Conservation (phyloP, 2,797 vertebrate genomes). For the Alfaro cultratus region DNA sequence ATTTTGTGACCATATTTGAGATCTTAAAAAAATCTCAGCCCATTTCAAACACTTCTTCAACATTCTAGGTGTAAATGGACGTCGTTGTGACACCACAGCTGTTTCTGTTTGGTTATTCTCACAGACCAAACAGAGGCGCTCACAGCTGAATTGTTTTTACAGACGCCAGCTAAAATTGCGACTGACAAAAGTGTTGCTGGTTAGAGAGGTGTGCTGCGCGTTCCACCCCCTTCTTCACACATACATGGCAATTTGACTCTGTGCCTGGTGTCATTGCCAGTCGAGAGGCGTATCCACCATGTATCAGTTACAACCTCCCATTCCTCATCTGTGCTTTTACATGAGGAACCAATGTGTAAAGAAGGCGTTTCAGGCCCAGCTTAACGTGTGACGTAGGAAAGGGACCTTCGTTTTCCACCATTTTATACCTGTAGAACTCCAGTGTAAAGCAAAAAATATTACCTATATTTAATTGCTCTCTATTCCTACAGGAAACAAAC, state of each 20-base stretch:
- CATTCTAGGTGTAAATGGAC: not conserved
- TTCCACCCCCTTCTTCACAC: constrained; percentile 7
- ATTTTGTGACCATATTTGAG: not conserved
- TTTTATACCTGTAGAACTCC: constrained; percentile 61
- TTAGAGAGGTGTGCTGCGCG: not conserved
- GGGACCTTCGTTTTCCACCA: constrained; percentile 31
- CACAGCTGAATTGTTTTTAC: not conserved
- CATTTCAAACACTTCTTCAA: not conserved
- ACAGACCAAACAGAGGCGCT: not conserved
- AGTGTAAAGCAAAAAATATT: constrained; percentile 36
- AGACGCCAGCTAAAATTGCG: not conserved
- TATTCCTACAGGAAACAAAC: constrained; percentile 51
- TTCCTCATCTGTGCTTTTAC: not conserved
- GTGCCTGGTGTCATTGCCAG: not conserved
- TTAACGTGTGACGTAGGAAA: not conserved
- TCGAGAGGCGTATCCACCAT: not conserved
- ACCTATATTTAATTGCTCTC: constrained; percentile 47
- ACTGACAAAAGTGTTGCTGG: not conserved
- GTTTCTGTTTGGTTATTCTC: not conserved
- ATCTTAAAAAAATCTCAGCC: not conserved
- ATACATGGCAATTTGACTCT: constrained; percentile 1
- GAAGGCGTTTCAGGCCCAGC: not conserved
- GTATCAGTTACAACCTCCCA: not conserved
- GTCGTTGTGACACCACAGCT: not conserved
- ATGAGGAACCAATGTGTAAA: not conserved